Base-by-base conservation (phyloP, 2,113 vertebrate genomes). In the Thalassoma bifasciatum region DNA sequence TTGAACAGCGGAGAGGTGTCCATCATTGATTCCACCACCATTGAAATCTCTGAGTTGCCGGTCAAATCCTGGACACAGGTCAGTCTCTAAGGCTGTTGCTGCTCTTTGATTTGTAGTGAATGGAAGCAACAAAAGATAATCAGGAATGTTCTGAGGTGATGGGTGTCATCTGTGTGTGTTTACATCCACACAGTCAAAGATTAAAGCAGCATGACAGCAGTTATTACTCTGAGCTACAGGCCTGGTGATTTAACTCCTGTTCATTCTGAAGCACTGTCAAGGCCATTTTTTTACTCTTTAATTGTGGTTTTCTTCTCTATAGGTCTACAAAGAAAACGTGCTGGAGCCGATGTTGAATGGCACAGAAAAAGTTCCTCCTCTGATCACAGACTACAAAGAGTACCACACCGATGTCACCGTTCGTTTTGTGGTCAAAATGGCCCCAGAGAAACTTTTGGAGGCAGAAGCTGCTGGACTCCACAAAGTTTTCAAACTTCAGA, bases 11-110 rank as follows among this genome's bases (percentile, higher is more conserved):
- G 98, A 65, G 98, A 99, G 86, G 91, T 99, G 59, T 93, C 96
- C 26, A 95, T 99, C 89, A 89, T 99, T 17, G 94, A 99, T 84
- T 94, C 95, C 10, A 98, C 95, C 68, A 99, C 96, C 81, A 95
- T 99, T n/a, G 98, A 99, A 93, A 99, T 99, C 92, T 96, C 96
- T 1, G 98, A 99, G 82, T 93, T 99, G 86, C 98, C 98, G 0
- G 89, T 97, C 72, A 97, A 96, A 86, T 94, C 95, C 0, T 99
- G 98, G 98, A 99, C 98, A 10, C 98, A 99, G 94, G 98, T 98
- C 71, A 72, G 30, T 86, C 22, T 1, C 13, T 17, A 0, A 38
- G 59, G 19, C 47, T 0, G 44, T 56, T 8, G 3, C 9, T 66
- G 12, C 21, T 53, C 14, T 44, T 14, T 14, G 4, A 16, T 44